Base-by-base conservation (phyloP, 2,797 vertebrate species). In the Morelia viridis region DNA sequence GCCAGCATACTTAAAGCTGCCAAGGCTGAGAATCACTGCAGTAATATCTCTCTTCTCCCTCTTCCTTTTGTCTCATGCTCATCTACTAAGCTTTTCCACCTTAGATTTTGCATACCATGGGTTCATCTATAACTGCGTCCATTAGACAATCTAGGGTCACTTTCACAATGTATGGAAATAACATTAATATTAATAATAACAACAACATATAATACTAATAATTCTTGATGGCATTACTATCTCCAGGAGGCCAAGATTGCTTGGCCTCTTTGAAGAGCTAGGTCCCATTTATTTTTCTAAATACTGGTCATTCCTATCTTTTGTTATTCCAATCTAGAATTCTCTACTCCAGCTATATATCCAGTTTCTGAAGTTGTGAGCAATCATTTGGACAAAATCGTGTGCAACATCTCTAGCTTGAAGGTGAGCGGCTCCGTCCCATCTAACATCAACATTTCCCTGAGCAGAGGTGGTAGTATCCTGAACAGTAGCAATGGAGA, bases 391-490 rank as follows among this genome's bases (percentile, higher is more conserved):
- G 83, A 76, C 24, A 76, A 9, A 17, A 87, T 92, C 0, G 4
- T 76, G 31, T 92, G 92, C 46, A 87, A 56, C 46, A 61, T 90
- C 64, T 80, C 92, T 22, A 12, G 22, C 8, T 19, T 90, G 88
- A 85, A 17, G 41, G 92, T 90, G 56, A 19, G n/a, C 53, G 76
- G 7, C 41, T 19, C n/a, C 57, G 5, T 28, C 41, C 41, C 84
- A 56, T 7, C 53, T 5, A 76, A 71, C 9, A 9, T 86, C 64
- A 80, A 50, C 41, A 61, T 92, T 13, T 76, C 88, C 46, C 65
- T 92, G 41, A 80, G 19, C 13, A 86, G 53, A 35, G 88, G 46
- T 7, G 28, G 28, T 2, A 28, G 5, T 1, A 26, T 56, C 5
- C 65, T 90, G 41, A 87, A 28, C 41, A 87, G 88, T 7, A 76